Conservation (phyloP, 2,113 vertebrate species). For the Microcebus tavaratra region DNA sequence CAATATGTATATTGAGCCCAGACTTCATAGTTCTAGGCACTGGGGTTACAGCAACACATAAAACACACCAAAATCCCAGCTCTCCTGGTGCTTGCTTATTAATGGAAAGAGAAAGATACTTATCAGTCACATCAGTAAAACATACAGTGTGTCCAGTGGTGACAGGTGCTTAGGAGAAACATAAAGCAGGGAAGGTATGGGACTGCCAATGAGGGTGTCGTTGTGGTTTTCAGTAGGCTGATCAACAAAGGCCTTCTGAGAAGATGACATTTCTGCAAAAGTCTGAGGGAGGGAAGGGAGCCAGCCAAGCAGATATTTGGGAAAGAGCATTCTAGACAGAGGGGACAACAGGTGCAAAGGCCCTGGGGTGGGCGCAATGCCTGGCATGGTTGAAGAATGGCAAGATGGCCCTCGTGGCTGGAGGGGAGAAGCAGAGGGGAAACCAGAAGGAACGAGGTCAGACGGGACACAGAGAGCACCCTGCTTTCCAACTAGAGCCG, state of each 20-base stretch:
- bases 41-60: not conserved
- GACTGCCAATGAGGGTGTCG: not conserved
- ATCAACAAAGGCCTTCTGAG: not conserved
- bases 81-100: not conserved
- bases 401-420: not conserved
- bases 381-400: not conserved
- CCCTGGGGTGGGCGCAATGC: not conserved
- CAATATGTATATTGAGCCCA: not conserved
- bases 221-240: not conserved
- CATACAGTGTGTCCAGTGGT: not conserved
- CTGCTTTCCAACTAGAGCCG: not conserved
- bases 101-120: not conserved
- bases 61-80: not conserved
- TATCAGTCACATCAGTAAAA: not conserved
- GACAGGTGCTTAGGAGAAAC: not conserved
- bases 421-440: not conserved
- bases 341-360: constrained; percentile 31
- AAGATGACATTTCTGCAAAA: not conserved
- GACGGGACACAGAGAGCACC: not conserved
- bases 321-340: not conserved
- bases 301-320: not conserved
- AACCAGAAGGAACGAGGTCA: not conserved
- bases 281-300: not conserved
- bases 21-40: not conserved
- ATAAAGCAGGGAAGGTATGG: not conserved